phyloP scores from a whole-genome alignment of 2,888 invertebrate species.

The Lepidocyrtoides sp. region DNA sequence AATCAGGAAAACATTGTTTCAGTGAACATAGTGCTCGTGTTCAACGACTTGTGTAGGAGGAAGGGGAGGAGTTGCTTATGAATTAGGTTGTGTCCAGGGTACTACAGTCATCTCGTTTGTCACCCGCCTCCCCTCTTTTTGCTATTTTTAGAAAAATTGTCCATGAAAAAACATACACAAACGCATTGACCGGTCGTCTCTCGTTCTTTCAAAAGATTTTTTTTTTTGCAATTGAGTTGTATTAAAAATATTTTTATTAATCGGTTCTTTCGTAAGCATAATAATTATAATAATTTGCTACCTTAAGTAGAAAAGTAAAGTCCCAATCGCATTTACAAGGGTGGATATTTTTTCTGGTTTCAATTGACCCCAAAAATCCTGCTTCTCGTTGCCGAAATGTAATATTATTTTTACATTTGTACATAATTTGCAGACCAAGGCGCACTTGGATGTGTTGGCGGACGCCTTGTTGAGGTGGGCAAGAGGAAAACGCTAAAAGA shows the following conservation, averaged over 20 bases:
- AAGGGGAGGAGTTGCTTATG: constrained; percentile 47
- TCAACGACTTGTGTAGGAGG: constrained; percentile 50
- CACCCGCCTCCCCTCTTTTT: neutral
- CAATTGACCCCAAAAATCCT: too few species aligned
- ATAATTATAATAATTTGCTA: too few species aligned
- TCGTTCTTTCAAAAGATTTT: neutral
- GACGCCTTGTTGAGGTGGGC: constrained; percentile 98
- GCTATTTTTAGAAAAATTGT: constrained; percentile 44
- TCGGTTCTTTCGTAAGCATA: constrained; percentile 87
- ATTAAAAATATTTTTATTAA: neutral
- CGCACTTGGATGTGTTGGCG: constrained; percentile 97
- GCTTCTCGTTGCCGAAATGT: too few species aligned
- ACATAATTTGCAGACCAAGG: constrained; percentile 92
- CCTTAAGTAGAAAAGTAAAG: too few species aligned
- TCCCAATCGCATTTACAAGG: too few species aligned
- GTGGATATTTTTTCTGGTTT: too few species aligned
- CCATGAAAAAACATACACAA: neutral
- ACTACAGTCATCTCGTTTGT: constrained; percentile 57
- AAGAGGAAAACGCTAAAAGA: constrained; percentile 89
- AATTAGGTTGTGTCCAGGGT: constrained; percentile 31
- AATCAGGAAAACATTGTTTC: neutral
- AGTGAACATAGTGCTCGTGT: neutral
- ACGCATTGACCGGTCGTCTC: constrained; percentile 24
- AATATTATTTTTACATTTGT: neutral
- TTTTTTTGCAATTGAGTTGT: neutral